Percentiles rank a stretch among this genome's conserved stretches.
These are phyloP conservation scores for Drosophila vallismaia DNA, from an alignment of 2,888 invertebrate genomes.

Conservation along the genomic window DNA sequence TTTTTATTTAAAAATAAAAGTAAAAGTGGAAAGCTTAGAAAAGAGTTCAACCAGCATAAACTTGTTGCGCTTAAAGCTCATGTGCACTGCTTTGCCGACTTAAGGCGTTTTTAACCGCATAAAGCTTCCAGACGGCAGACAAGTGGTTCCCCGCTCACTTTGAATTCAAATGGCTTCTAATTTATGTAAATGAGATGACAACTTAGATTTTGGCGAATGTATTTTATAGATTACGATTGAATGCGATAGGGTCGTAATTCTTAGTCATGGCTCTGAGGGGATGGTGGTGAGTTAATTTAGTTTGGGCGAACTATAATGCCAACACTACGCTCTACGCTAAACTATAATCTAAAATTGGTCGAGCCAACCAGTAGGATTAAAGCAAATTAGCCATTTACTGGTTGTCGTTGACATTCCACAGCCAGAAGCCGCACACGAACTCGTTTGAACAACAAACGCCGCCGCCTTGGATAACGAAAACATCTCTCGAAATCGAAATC, in stretches of 20 bases:
- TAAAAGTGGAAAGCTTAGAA: background rate
- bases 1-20: background rate
- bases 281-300: slow-evolving; percentile 57
- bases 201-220: slow-evolving; percentile 72
- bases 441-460: slow-evolving; percentile 68
- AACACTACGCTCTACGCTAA: slow-evolving; percentile 46
- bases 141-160: slow-evolving; percentile 53
- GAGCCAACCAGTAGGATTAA: slow-evolving; percentile 67
- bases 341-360: slow-evolving; percentile 55
- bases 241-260: slow-evolving; percentile 50
- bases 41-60: background rate
- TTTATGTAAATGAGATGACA: slow-evolving; percentile 74
- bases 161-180: slow-evolving; percentile 73
- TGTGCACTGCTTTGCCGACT: background rate
- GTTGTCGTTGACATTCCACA: slow-evolving; percentile 64
- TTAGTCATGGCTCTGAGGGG: slow-evolving; percentile 33
- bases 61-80: background rate
- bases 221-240: slow-evolving; percentile 38
- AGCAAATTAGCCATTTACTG: slow-evolving; percentile 69
- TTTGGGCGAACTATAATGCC: slow-evolving; percentile 42
- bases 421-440: slow-evolving; percentile 45
- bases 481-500: slow-evolving; percentile 12
- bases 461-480: slow-evolving; percentile 50
- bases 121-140: slow-evolving; percentile 11
- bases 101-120: slow-evolving; percentile 2